A percentile compares a stretch with the other conserved stretches of the same genome.
phyloP scores from a whole-genome alignment of 2,888 invertebrate species.

The Sympetrum striolatum region DNA sequence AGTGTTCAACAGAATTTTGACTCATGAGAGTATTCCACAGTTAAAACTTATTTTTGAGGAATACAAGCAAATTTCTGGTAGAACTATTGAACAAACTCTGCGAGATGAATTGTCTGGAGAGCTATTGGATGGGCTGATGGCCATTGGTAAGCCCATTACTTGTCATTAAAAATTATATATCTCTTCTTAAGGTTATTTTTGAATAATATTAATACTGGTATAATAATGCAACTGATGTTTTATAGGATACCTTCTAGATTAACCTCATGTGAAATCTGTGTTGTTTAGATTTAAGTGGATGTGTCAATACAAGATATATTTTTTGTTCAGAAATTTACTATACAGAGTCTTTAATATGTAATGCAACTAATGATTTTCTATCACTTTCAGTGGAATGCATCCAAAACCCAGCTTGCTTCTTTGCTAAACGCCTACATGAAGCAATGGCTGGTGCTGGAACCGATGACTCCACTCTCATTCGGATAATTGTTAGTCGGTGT shows the following conservation, averaged over 20 bases:
- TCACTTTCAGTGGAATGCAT: slow-evolving; percentile 71
- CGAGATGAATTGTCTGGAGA: slow-evolving; percentile 58
- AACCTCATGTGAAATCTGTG: no score
- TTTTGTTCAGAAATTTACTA: no score
- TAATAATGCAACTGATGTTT: no score
- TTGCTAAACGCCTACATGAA: slow-evolving; percentile 70
- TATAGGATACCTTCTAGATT: no score
- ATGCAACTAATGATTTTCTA: no score
- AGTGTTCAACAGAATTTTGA: slow-evolving; percentile 74
- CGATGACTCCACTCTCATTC: slow-evolving; percentile 73
- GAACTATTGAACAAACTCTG: slow-evolving; percentile 76
- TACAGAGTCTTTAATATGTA: no score
- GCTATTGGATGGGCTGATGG: slow-evolving; percentile 38
- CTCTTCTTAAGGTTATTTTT: background rate
- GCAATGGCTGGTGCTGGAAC: slow-evolving; percentile 77
- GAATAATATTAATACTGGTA: no score
- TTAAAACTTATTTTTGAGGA: slow-evolving; percentile 73
- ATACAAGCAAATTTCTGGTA: slow-evolving; percentile 75
- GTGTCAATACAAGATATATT: no score
- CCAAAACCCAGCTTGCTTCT: slow-evolving; percentile 71
- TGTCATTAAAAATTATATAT: no score
- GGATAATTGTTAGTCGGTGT: slow-evolving; percentile 73
- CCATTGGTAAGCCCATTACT: slow-evolving; percentile 50
- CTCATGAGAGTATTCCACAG: slow-evolving; percentile 77
- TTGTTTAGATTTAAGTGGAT: no score